Percentiles rank a stretch among this genome's conserved stretches.
These are phyloP conservation scores for Lagopus muta DNA, from an alignment of 2,113 vertebrate species.

Conservation along the genomic window DNA sequence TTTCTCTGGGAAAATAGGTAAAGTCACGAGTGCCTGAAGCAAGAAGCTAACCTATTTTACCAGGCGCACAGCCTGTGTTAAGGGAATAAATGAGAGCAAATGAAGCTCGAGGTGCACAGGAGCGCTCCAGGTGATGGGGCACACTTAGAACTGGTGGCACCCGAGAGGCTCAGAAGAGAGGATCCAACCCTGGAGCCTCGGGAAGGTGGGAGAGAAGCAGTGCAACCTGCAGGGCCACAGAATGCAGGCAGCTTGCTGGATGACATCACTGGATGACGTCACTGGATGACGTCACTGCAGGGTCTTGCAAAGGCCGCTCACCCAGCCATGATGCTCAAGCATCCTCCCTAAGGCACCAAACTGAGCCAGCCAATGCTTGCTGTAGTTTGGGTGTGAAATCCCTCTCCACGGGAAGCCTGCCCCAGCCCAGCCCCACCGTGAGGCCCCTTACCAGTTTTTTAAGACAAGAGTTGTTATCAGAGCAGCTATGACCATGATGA, in stretches of 20 bases:
- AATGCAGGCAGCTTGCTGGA: fast-evolving
- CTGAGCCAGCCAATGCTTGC: too few relatives aligned
- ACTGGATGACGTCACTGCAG: not conserved
- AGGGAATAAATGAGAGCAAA: conserved; percentile 18
- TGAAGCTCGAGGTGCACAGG: not conserved
- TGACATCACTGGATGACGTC: not conserved
- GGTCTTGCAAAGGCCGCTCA: not conserved
- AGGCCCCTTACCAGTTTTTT: conserved; percentile 97
- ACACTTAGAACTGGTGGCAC: not conserved
- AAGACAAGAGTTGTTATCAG: conserved; percentile 99
- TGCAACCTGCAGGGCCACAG: not conserved
- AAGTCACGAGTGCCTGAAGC: conserved; percentile 44
- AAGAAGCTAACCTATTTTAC: conserved; percentile 64
- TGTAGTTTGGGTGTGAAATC: fast-evolving
- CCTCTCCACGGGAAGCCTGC: not conserved
- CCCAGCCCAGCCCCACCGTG: not conserved
- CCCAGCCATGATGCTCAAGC: too few relatives aligned
- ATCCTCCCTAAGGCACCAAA: too few relatives aligned
- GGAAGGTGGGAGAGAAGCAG: not conserved
- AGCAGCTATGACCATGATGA: conserved; percentile 98
- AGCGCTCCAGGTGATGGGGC: fast-evolving
- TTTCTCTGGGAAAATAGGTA: conserved; percentile 69
- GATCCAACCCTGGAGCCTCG: fast-evolving
- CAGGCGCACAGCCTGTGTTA: not conserved
- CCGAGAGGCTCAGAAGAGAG: not conserved